A percentile compares a stretch with the other conserved stretches of the same genome.
Evolutionary conservation across 1,140 invertebrate species (phyloP).

Genomic region (Mycetomoellerius zeteki): DNA sequence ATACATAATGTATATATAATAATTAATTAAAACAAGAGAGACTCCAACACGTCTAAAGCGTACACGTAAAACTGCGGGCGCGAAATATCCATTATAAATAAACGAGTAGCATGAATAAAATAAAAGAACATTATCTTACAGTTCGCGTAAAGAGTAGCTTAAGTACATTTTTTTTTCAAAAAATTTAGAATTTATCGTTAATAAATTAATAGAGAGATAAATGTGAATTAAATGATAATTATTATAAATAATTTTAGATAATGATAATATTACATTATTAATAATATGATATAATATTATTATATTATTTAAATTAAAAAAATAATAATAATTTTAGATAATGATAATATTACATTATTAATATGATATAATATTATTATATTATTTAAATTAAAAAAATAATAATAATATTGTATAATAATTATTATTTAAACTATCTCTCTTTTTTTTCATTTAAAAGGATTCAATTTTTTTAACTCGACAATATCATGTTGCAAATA

Average conservation of each 20-base stretch:
- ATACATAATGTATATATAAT: too few relatives aligned
- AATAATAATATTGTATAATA: too few relatives aligned
- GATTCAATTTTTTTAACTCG: neutral
- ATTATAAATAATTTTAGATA: constrained; percentile 19
- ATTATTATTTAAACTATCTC: constrained; percentile 5
- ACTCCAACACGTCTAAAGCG: constrained; percentile 15
- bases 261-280: neutral
- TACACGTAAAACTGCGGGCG: neutral
- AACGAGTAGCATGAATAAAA: constrained; percentile 33
- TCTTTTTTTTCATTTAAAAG: constrained; percentile 9
- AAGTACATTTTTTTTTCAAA: constrained; percentile 13
- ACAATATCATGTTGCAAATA: neutral
- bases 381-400: neutral
- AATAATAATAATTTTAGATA: neutral
- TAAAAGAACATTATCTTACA: constrained; percentile 11
- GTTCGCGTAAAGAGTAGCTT: neutral
- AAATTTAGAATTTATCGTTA: neutral
- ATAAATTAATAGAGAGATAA: constrained; percentile 27
- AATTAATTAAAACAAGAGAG: constrained; percentile 33
- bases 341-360: neutral
- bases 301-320: too few relatives aligned
- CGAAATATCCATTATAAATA: constrained; percentile 22
- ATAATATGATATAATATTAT: too few relatives aligned
- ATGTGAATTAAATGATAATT: constrained; percentile 27
- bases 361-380: too few relatives aligned